Conservation (phyloP, 2,113 vertebrate genomes). For the Erythrolamprus reginae region DNA sequence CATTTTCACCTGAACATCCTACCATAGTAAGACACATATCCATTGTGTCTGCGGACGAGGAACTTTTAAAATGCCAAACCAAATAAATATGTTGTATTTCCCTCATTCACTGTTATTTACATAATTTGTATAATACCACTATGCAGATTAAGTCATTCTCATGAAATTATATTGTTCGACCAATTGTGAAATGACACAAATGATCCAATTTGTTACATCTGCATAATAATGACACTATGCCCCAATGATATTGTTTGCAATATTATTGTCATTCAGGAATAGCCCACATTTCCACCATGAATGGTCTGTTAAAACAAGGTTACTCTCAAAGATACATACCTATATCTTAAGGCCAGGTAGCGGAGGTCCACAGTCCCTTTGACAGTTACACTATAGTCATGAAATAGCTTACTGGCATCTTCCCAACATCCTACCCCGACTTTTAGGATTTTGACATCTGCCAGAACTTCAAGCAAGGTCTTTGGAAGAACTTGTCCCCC, state of each 20-base stretch:
- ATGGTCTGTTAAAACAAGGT: background rate
- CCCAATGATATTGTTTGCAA: background rate
- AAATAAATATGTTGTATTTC: background rate
- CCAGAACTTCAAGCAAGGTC: constrained; percentile 76
- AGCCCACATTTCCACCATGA: background rate
- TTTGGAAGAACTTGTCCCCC: constrained; percentile 71
- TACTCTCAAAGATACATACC: constrained; percentile 59
- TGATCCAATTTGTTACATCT: background rate
- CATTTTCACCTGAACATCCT: background rate
- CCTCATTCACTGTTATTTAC: background rate
- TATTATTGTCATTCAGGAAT: background rate
- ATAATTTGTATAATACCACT: background rate
- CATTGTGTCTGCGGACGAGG: background rate
- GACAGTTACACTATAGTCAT: constrained; percentile 81
- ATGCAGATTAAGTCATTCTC: background rate
- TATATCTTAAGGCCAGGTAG: constrained; percentile 81
- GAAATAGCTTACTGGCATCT: constrained; percentile 82
- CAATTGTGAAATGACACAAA: background rate
- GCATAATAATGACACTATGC: background rate
- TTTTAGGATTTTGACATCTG: constrained; percentile 79
- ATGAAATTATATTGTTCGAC: background rate
- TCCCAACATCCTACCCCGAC: constrained; percentile 93
- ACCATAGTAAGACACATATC: background rate
- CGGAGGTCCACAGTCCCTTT: constrained; percentile 85
- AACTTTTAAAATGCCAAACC: background rate